phyloP scores from a whole-genome alignment of 2,888 invertebrate species.

The Nymphalis urticae region DNA sequence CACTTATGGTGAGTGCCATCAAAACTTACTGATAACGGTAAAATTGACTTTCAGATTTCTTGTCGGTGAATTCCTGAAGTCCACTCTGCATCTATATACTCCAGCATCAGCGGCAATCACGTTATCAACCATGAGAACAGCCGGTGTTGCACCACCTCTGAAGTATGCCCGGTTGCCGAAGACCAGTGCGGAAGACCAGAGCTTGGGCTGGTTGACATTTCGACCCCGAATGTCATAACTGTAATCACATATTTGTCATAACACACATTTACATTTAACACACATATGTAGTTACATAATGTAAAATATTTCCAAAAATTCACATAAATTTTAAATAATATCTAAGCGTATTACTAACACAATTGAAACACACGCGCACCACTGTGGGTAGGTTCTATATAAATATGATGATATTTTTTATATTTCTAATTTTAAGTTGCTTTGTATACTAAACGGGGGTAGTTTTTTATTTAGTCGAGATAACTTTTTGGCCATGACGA shows the following conservation, averaged over 20 bases:
- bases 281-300: not conserved
- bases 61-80: conserved; percentile 94
- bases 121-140: conserved; percentile 88
- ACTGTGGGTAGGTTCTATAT: too few species aligned
- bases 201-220: conserved; percentile 87
- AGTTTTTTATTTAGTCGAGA: too few species aligned
- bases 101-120: conserved; percentile 90
- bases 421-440: too few species aligned
- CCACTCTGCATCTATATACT: conserved; percentile 93
- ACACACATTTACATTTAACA: not conserved
- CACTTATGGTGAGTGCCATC: too few species aligned
- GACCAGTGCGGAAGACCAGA: conserved; percentile 90
- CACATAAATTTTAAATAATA: too few species aligned
- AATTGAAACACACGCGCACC: too few species aligned
- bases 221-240: conserved; percentile 91
- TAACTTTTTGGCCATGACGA: too few species aligned
- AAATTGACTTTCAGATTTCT: conserved; percentile 94
- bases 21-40: conserved; percentile 92
- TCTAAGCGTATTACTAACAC: too few species aligned
- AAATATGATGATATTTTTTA: too few species aligned
- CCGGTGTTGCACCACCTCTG: conserved; percentile 87
- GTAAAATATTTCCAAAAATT: too few species aligned
- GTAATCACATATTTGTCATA: not conserved
- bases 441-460: too few species aligned
- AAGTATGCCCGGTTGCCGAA: conserved; percentile 90